Percentiles rank a stretch among this genome's conserved stretches.
Evolutionary conservation across 2,888 invertebrate species (phyloP).

Genomic region (Dichetophora obliterata): DNA sequence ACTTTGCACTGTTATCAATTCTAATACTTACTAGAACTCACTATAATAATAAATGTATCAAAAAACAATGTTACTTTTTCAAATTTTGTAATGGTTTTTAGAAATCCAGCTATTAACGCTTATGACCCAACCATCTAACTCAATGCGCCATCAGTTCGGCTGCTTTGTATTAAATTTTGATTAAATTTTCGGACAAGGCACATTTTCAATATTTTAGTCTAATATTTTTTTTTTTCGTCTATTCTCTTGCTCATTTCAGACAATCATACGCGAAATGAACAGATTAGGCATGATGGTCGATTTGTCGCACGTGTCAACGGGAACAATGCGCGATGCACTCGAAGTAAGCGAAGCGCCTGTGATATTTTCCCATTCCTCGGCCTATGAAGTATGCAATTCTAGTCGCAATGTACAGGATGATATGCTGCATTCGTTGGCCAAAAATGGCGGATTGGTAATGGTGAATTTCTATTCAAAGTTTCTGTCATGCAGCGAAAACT

Average conservation of each 20-base stretch:
- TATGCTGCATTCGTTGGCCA: slow-evolving; percentile 78
- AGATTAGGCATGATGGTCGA: slow-evolving; percentile 90
- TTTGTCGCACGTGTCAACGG: slow-evolving; percentile 83
- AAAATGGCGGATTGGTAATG: slow-evolving; percentile 88
- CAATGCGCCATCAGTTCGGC: too few species aligned
- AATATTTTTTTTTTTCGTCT: background rate
- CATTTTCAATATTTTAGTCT: background rate
- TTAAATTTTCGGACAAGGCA: background rate
- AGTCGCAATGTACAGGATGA: slow-evolving; percentile 86
- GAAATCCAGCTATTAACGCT: too few species aligned
- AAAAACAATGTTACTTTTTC: too few species aligned
- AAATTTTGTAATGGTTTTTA: too few species aligned
- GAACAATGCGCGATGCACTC: slow-evolving; percentile 85
- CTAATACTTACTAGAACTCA: too few species aligned
- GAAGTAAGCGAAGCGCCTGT: slow-evolving; percentile 84
- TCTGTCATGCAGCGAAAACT: slow-evolving; percentile 80
- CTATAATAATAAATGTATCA: too few species aligned
- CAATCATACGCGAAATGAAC: slow-evolving; percentile 89
- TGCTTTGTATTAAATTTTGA: background rate
- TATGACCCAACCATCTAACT: too few species aligned
- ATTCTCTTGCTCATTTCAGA: slow-evolving; percentile 70
- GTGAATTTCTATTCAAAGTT: slow-evolving; percentile 88
- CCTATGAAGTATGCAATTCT: slow-evolving; percentile 84
- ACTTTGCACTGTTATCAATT: too few species aligned
- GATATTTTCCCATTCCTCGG: slow-evolving; percentile 88